These are phyloP conservation scores for Gulo gulo DNA, from an alignment of 2,113 vertebrate genomes.

Conservation along the genomic window DNA sequence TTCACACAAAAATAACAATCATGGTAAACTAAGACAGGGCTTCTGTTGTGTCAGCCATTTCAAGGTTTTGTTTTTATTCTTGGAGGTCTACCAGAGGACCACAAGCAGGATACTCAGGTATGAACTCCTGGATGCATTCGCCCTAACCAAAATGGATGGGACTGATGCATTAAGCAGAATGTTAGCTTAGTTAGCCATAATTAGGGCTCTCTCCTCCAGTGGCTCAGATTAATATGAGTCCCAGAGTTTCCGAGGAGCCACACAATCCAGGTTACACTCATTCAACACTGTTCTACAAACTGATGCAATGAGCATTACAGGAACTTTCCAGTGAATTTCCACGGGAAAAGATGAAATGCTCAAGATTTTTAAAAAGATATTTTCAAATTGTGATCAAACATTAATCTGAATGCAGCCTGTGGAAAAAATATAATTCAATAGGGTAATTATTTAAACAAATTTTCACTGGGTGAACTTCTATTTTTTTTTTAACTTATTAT, in stretches of 20 bases:
- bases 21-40: background rate
- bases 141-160: background rate
- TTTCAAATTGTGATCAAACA: constrained; percentile 19
- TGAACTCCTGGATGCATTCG: background rate
- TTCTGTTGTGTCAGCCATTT: background rate
- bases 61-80: background rate
- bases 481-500: background rate
- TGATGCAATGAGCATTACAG: background rate
- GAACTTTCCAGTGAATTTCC: constrained; percentile 8
- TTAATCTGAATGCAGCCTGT: background rate
- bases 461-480: background rate
- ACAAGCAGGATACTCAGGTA: background rate
- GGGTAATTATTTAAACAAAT: background rate
- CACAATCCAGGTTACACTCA: background rate
- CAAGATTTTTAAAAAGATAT: background rate
- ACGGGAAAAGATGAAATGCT: background rate
- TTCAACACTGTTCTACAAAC: background rate
- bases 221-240: background rate
- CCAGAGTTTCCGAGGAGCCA: background rate
- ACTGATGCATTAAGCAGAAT: background rate
- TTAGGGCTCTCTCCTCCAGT: background rate
- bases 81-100: background rate
- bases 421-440: background rate
- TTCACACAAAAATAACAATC: background rate
- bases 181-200: background rate